Conservation (phyloP, 2,797 vertebrate genomes). For the Peromyscus eremicus region DNA sequence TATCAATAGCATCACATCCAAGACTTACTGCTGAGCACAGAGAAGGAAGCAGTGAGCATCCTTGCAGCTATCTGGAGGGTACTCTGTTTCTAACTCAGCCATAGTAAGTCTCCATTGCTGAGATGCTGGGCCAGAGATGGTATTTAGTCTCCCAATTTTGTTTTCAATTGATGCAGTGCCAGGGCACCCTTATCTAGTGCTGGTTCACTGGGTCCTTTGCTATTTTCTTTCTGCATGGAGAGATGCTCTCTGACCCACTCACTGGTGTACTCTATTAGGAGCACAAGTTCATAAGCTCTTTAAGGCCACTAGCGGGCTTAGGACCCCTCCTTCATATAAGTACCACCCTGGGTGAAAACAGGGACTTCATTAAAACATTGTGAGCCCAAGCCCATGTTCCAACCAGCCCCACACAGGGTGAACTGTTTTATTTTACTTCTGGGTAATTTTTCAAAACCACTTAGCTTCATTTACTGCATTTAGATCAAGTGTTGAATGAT, state of each 20-base stretch:
- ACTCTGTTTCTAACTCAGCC: background rate
- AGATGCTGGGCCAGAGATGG: background rate
- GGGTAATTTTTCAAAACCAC: constrained; percentile 57
- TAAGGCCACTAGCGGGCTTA: background rate
- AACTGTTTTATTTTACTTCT: constrained; percentile 44
- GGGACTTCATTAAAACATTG: constrained; percentile 27
- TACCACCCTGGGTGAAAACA: background rate
- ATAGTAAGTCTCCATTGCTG: background rate
- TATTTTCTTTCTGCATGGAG: background rate
- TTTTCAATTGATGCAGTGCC: background rate
- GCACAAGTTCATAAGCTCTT: background rate
- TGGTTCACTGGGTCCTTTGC: background rate
- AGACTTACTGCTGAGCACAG: background rate
- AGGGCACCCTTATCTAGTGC: background rate
- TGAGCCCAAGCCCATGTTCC: background rate
- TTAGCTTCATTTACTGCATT: constrained; percentile 35
- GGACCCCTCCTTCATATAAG: background rate
- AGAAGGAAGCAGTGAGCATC: background rate
- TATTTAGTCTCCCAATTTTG: background rate
- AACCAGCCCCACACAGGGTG: background rate
- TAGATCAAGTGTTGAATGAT: constrained; percentile 54
- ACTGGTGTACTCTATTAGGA: background rate
- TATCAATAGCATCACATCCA: background rate
- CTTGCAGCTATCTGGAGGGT: background rate
- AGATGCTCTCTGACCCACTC: background rate